A percentile compares a stretch with the other conserved stretches of the same genome.
These are phyloP conservation scores for Fopius arisanus DNA, from an alignment of 1,140 invertebrate species.

Conservation along the genomic window DNA sequence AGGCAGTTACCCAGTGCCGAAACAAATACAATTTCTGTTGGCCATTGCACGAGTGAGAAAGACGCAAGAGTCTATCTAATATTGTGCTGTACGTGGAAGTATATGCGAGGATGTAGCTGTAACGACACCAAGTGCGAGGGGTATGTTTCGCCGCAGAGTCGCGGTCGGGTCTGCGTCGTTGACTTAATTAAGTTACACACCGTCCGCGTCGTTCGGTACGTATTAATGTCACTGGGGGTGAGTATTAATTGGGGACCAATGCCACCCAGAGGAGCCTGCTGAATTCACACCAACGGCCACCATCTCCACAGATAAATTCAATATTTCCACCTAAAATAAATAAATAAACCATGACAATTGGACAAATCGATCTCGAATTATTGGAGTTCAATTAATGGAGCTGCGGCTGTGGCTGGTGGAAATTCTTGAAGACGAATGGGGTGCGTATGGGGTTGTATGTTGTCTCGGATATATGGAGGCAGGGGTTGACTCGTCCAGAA, in stretches of 20 bases:
- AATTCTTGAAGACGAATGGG: constrained; percentile 42
- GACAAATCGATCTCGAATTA: neutral
- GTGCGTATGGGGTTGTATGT: constrained; percentile 38
- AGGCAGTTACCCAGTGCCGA: constrained; percentile 37
- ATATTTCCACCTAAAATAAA: no score
- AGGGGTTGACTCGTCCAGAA: constrained; percentile 30
- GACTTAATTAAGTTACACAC: constrained; percentile 66
- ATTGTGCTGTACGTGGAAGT: constrained; percentile 45
- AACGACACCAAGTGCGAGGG: constrained; percentile 6
- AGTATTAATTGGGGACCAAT: constrained; percentile 62
- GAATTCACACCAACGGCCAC: constrained; percentile 20
- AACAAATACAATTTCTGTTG: constrained; percentile 61
- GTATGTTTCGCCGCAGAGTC: constrained; percentile 51
- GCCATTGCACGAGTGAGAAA: constrained; percentile 44
- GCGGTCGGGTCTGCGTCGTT: constrained; percentile 62
- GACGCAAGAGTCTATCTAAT: constrained; percentile 57
- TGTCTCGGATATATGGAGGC: neutral
- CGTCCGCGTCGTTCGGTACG: constrained; percentile 56
- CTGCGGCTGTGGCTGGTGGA: neutral
- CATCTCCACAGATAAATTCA: no score
- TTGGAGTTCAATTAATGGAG: neutral
- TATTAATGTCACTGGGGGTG: constrained; percentile 60
- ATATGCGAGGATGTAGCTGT: constrained; percentile 48
- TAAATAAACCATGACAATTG: no score
- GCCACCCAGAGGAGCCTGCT: constrained; percentile 30